Evolutionary conservation across 1,140 invertebrate species (phyloP).

Genomic region (Mamestra configurata): DNA sequence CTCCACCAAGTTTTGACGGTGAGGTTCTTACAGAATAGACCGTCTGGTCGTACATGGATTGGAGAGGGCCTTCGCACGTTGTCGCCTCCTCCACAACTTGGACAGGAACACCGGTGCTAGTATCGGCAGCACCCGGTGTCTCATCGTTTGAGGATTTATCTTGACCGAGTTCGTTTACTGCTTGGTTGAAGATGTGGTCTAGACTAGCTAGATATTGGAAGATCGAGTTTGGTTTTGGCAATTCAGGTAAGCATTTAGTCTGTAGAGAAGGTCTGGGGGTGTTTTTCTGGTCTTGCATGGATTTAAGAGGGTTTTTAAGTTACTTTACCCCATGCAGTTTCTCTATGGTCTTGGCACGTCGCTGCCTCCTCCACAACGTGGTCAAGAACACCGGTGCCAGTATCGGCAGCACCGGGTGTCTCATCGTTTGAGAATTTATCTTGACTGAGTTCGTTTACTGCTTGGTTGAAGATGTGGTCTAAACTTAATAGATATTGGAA

Average conservation of each 20-base stretch:
- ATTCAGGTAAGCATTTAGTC: too few relatives aligned
- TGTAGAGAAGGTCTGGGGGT: too few relatives aligned
- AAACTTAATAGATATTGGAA: conserved; percentile 55
- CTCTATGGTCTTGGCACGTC: conserved; percentile 77
- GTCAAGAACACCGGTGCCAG: conserved; percentile 81
- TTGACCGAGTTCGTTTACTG: conserved; percentile 64
- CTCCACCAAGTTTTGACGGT: too few relatives aligned
- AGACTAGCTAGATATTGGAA: conserved; percentile 56
- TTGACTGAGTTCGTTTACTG: conserved; percentile 64
- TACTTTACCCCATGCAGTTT: too few relatives aligned
- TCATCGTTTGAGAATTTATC: conserved; percentile 86
- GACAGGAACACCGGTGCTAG: conserved; percentile 81
- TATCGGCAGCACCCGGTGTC: conserved; percentile 79
- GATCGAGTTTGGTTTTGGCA: not conserved
- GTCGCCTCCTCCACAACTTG: conserved; percentile 77
- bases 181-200: conserved; percentile 39
- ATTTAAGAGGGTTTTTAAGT: conserved; percentile 78
- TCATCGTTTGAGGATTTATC: conserved; percentile 86
- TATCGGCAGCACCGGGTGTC: conserved; percentile 79
- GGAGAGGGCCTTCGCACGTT: conserved; percentile 78
- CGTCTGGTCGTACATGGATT: conserved; percentile 60
- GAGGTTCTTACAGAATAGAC: too few relatives aligned
- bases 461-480: conserved; percentile 39
- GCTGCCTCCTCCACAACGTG: conserved; percentile 77
- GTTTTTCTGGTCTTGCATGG: too few relatives aligned